Evolutionary conservation across 2,113 vertebrate genomes (phyloP).

Genomic region (Percopsis transmontana): DNA sequence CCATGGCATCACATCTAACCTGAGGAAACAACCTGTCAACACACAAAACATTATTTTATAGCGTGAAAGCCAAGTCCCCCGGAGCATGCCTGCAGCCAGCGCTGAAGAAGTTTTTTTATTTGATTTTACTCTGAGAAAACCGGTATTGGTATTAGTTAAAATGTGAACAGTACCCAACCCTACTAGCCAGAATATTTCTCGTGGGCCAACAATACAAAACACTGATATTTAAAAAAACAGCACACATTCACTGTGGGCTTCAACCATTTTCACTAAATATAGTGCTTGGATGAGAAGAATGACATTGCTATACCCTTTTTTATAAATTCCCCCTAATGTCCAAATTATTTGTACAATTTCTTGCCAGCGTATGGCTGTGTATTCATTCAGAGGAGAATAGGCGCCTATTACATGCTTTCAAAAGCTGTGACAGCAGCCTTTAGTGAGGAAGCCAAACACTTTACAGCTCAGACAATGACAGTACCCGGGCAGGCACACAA

Average conservation of each 20-base stretch:
- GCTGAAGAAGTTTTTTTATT: no score
- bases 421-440: conserved; percentile 73
- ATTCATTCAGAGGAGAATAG: conserved; percentile 70
- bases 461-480: conserved; percentile 60
- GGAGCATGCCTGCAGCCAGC: no score
- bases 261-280: conserved; percentile 13
- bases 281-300: conserved; percentile 50
- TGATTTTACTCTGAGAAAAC: no score
- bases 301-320: conserved; percentile 46
- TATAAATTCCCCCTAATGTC: conserved; percentile 49
- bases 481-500: background rate
- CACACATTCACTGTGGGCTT: background rate
- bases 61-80: no score
- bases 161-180: no score
- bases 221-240: no score
- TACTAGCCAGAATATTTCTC: no score
- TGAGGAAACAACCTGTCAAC: no score
- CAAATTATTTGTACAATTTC: conserved; percentile 62
- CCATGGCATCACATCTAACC: no score
- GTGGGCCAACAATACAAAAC: no score
- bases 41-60: no score
- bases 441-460: conserved; percentile 71
- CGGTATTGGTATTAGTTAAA: no score
- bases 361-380: conserved; percentile 49
- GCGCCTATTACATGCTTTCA: conserved; percentile 73